Evolutionary conservation across 2,113 vertebrate species (phyloP).

Genomic region (Orycteropus afer): DNA sequence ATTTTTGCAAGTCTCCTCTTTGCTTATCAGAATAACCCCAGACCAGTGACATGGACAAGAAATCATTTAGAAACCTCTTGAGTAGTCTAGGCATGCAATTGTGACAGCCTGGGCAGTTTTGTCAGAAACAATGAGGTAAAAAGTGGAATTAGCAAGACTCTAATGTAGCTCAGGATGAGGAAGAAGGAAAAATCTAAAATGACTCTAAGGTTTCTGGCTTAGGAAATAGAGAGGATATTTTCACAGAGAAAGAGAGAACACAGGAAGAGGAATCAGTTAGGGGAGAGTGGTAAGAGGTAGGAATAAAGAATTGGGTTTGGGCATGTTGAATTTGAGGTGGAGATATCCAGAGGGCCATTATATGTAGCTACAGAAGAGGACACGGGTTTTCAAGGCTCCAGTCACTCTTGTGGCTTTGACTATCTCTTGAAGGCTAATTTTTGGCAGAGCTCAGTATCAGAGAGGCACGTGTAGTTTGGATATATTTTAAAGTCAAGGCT

Average conservation of each 20-base stretch:
- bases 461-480: neutral
- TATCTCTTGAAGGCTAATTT: neutral
- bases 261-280: neutral
- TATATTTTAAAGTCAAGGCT: neutral
- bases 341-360: neutral
- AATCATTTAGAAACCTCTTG: neutral
- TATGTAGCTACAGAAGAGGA: neutral
- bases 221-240: neutral
- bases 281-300: neutral
- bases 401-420: neutral
- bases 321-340: neutral
- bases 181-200: neutral
- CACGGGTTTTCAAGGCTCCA: neutral
- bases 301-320: neutral
- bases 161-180: neutral
- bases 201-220: neutral
- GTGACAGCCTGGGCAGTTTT: neutral
- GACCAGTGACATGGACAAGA: neutral
- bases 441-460: neutral
- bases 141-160: neutral
- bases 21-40: neutral
- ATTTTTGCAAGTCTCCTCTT: neutral
- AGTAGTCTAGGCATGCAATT: neutral
- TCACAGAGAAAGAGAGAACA: neutral
- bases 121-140: neutral